Base-by-base conservation (phyloP, 2,113 vertebrate genomes). In the Poeciliopsis turrubarensis region DNA sequence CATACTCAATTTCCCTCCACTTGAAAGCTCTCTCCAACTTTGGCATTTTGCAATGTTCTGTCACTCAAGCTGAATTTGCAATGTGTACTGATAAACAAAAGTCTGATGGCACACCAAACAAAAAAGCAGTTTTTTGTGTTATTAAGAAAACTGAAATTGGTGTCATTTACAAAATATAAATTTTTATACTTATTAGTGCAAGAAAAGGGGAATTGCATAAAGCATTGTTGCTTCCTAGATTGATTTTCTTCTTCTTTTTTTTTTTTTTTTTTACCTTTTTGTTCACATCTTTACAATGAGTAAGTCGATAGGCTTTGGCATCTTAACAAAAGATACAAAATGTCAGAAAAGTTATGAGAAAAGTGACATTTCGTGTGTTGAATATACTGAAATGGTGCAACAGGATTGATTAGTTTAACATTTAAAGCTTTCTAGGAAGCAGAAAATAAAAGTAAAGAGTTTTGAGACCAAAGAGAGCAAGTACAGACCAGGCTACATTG, bases 11-110 rank as follows among this genome's bases (percentile, higher is more conserved):
- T 93, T 87, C 86, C 81, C 83, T 89, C 73, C 78, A 92, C 90
- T 93, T 94, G 86, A 92, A 95, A 93, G 91, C 87, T 85, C 72
- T 89, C 75, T 85, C 72, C 84, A 90, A 92, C 91, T 89, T 92
- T 92, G 91, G 88, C 90, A 93, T 94, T 93, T 94, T 90, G 83
- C 88, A 87, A 86, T 89, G 87, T 89, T 87, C 92, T 91, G 89
- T 92, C 93, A 93, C 88, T 92, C 89, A 92, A 89, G 79, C 68
- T 77, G 84, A 89, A 89, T 91, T 93, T 89, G 81, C 83, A 60
- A 60, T 73, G 72, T 78, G 83, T 89, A 87, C 90, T 84, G 82
- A 89, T 89, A 92, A 91, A 89, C 84, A 92, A 90, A 89, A 87
- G 70, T 47, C 76, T 70, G 87, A 90, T 81, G 87, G 83, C 82